Evolutionary conservation across 2,888 invertebrate genomes (phyloP), one percentile per base, ranked within the genome.

Genomic region (Lasioglossum figueresi): DNA sequence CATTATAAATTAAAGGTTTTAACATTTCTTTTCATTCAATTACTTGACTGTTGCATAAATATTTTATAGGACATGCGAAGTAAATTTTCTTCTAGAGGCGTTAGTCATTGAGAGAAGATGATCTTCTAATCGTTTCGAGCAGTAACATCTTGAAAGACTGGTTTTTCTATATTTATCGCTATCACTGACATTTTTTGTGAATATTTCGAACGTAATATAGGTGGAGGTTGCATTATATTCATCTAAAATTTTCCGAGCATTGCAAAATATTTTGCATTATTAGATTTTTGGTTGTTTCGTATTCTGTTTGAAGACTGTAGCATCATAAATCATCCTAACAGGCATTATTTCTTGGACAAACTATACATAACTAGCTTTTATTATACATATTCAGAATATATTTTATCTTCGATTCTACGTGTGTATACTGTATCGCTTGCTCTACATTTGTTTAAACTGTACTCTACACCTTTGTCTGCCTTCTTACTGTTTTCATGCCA

Each of bases 361-460:
- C 40, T 80, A 83, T 75, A 78, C 45, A 63, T 79, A 86, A 63
- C 59, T 79, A 85, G 68, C 84, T 85, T 82, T 66, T 75, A 88
- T 81, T 45, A 90, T 84, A 88, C 40, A 88, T 88, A 88, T 68
- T 37, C 23, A 23, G 34, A 79, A 66, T 76, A 88, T 71, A 75
- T 84, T 84, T 70, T 83, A 84, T 76, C 84, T 77, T 82, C 79
- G 85, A 85, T 27, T 80, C 79, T 78, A 83, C 72, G 71, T 79
- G 79, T 90, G 83, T 89, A 88, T 84, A 90, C 80, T 89, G 75
- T 91, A 84, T 82, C 73, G 90, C 90, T 90, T 91, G 77, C 68
- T 86, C 88, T 88, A 82, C 80, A 83, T 86, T 85, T 77, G 85
- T 90, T 86, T 59, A 63, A 88, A 86, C 91, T 91, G 79, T 80